Evolutionary conservation across 2,797 vertebrate genomes (phyloP), one percentile per base, ranked within the genome.

Genomic region (Enteromius fasciolatus): DNA sequence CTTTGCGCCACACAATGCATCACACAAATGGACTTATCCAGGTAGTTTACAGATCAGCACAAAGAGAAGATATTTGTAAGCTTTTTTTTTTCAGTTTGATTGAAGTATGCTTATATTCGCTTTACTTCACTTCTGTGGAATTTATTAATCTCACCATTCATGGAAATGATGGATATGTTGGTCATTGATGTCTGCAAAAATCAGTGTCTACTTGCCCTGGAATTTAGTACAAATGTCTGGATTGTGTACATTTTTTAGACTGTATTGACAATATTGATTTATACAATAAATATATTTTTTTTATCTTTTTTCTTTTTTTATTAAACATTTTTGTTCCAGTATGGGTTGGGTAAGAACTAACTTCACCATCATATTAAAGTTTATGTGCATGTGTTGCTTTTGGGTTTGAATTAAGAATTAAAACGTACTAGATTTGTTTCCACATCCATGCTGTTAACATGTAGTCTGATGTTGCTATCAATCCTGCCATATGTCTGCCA

Each of bases 91-190:
- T 54, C 17, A 44, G 67, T 70, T 70, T 72, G 6, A 80, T 9
- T 61, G 1, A 72, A 46, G 39, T 20, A 59, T 3, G 36, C n/a
- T 54, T 72, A 4, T 1, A 9, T 61, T 61, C 46, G 12, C 28
- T 44, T 80, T 5, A 23, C 1, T 46, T 48, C 18, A 46, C 28
- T 59, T n/a, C 20, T 11, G 7, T 61, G 67, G 39, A 72, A 33
- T 72, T 17, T 33, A 33, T 80, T 14, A 7, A 80, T 80, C 52
- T 80, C 5, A 25, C 11, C 4, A 70, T 59, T 70, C 9, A 72
- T 12, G 31, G 39, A 7, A 25, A 80, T 80, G 67, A 46, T 72
- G 28, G 18, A 36, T 72, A 59, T 72, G 41, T 72, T 80, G 48
- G 25, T 61, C 67, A 80, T 18, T 57, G 5, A 1, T 44, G 23